Evolutionary conservation across 2,888 invertebrate species (phyloP).

Genomic region (Nasonovia ribisnigri): DNA sequence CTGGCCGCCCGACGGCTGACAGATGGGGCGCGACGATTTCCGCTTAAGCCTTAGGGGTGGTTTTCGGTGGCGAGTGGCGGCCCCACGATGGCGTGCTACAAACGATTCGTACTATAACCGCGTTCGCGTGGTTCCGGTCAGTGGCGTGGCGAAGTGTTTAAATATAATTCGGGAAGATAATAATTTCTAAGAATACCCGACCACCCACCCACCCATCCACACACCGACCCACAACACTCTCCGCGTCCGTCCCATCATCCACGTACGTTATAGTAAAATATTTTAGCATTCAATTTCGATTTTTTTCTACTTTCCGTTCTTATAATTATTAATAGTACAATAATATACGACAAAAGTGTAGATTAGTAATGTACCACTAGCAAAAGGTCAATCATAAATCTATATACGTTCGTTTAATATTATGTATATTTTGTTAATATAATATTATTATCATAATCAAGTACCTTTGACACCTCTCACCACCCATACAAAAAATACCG

Average conservation of each 20-base stretch:
- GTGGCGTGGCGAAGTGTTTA: constrained; percentile 1
- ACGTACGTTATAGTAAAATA: background rate
- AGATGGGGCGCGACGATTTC: background rate
- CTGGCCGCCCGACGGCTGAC: background rate
- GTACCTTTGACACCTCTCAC: too few species aligned
- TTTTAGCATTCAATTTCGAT: background rate
- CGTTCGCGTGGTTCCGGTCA: background rate
- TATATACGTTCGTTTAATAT: too few species aligned
- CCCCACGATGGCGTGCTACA: background rate
- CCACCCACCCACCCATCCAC: background rate
- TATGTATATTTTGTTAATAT: too few species aligned
- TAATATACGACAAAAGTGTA: too few species aligned
- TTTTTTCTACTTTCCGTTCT: background rate
- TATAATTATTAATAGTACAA: too few species aligned
- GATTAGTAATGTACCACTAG: too few species aligned
- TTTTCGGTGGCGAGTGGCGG: background rate
- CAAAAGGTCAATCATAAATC: too few species aligned
- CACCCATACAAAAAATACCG: too few species aligned
- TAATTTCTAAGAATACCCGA: background rate
- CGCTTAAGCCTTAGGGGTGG: background rate
- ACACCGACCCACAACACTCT: background rate
- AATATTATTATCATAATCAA: too few species aligned
- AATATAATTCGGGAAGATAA: background rate
- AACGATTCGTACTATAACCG: background rate
- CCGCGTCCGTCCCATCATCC: background rate